Evolutionary conservation across 2,113 vertebrate genomes (phyloP).

Genomic region (Grantiella picta): DNA sequence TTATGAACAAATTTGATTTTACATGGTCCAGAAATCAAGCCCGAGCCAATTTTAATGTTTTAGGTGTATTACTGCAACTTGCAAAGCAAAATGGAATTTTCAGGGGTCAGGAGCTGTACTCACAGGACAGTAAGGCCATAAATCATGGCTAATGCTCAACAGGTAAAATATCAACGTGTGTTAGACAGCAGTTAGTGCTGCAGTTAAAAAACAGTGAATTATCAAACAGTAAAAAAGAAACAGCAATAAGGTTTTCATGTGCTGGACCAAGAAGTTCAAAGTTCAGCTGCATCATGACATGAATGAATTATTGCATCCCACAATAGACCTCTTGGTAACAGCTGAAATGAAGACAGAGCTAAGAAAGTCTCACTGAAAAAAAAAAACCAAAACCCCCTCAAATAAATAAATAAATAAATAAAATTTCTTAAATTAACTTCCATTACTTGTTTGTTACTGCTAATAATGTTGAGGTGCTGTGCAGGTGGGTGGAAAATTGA

Average conservation of each 20-base stretch:
- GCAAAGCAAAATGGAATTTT: not conserved
- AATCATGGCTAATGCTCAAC: not conserved
- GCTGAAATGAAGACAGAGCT: not conserved
- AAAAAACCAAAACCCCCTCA: too few relatives aligned
- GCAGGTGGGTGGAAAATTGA: not conserved
- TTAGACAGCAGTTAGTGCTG: not conserved
- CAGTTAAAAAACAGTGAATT: not conserved
- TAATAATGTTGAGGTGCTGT: not conserved
- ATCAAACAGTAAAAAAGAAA: not conserved
- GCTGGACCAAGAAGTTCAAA: not conserved
- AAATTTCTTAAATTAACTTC: not conserved
- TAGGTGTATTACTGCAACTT: not conserved
- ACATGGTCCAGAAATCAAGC: not conserved
- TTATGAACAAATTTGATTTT: not conserved
- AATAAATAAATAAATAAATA: not conserved
- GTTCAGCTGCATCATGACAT: not conserved
- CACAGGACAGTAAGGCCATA: not conserved
- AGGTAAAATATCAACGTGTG: not conserved
- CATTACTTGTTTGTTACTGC: not conserved
- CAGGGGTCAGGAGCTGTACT: not conserved
- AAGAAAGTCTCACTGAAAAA: not conserved
- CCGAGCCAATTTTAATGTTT: not conserved
- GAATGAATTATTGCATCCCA: not conserved
- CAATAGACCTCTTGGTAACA: not conserved
- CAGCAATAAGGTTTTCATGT: not conserved